Base-by-base conservation (phyloP, 2,888 invertebrate genomes). In the Mythimna albipuncta region DNA sequence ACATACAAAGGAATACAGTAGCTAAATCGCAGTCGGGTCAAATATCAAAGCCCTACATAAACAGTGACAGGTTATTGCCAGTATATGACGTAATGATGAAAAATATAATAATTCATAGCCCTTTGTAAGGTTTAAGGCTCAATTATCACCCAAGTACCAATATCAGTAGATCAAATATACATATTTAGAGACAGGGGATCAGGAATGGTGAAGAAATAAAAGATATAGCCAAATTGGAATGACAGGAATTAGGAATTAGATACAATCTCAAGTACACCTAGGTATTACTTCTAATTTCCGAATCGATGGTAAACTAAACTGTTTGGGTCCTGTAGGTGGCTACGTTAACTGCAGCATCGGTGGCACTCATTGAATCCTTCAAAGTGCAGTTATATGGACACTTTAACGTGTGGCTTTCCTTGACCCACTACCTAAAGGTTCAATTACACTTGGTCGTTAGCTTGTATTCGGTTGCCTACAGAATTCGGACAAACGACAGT, bases 1-100 rank as follows among this genome's bases (percentile, higher is more conserved):
- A 62, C 13, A 65, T 63, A 77, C 57, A 38, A 58, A 75, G 41
- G 41, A 35, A 64, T 26, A 41, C 7, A 73, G 21, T 44, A 68
- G 64, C 16, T 72, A 64, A 19, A 26, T 26, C 26, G 26, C 26
- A 26, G 62, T 50, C 3, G 44, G 38, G 65, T 75, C 63, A 69
- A 66, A 75, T 65, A 69, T 78, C 58, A 59, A 50, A 74, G 54
- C 65, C 50, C 41, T 69, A 50, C 54, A 55, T 75, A 80, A 78
- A 32, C 35, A 63, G 58, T 65, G 75, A 79, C 64, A 73, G 79
- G 79, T 73, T 62, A 38, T 68, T 54, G 32, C 52, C 35, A 66
- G 41, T 66, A 2, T 62, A 62, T 79, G 73, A 67, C 13, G 67
- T 72, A 64, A 79, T 63, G 44, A n/a, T n/a, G n/a, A n/a, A 32